These are phyloP conservation scores for Aproaerema taeniolella DNA, from an alignment of 2,888 invertebrate species.

Conservation along the genomic window DNA sequence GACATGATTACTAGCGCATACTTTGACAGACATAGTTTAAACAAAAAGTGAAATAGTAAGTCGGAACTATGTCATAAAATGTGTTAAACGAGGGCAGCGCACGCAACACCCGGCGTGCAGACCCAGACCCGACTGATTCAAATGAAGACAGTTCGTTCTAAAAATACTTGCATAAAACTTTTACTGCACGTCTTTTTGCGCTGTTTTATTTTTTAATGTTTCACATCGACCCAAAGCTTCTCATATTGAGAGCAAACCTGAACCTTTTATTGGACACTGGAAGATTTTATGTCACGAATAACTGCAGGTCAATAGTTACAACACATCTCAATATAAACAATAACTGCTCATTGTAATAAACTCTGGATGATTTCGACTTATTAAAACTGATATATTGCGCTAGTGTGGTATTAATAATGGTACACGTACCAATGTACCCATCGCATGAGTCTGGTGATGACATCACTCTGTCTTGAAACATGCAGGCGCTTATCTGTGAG, in stretches of 20 bases:
- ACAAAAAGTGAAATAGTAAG: slow-evolving; percentile 70
- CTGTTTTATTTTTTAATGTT: slow-evolving; percentile 19
- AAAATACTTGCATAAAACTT: slow-evolving; percentile 39
- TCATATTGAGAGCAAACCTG: not conserved
- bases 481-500: too few relatives aligned
- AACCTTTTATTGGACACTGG: too few relatives aligned
- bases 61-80: slow-evolving; percentile 70
- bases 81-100: slow-evolving; percentile 54
- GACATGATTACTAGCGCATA: slow-evolving; percentile 33
- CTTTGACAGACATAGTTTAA: slow-evolving; percentile 57
- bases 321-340: slow-evolving; percentile 4
- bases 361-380: slow-evolving; percentile 11
- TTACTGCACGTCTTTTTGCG: slow-evolving; percentile 28
- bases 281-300: not conserved
- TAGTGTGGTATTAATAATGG: too few relatives aligned
- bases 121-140: slow-evolving; percentile 23
- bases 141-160: slow-evolving; percentile 42
- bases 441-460: too few relatives aligned
- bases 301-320: not conserved
- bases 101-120: slow-evolving; percentile 43
- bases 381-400: slow-evolving; percentile 19
- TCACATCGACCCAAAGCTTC: not conserved
- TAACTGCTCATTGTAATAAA: slow-evolving; percentile 7
- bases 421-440: too few relatives aligned
- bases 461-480: slow-evolving; percentile 13